A percentile compares a stretch with the other conserved stretches of the same genome.
phyloP scores from a whole-genome alignment of 1,140 invertebrate species.

The Hyposmocoma kahamanoa region DNA sequence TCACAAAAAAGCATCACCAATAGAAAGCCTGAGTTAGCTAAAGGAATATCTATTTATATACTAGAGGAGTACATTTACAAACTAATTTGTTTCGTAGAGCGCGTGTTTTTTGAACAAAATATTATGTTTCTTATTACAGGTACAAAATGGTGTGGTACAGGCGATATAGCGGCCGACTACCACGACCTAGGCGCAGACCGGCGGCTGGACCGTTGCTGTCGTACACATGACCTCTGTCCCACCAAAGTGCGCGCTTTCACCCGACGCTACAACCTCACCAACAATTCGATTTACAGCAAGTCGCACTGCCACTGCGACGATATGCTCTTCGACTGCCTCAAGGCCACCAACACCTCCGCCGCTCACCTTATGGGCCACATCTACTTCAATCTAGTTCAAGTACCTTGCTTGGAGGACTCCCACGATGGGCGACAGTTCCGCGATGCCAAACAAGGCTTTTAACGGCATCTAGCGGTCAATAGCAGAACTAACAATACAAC shows the following conservation, averaged over 20 bases:
- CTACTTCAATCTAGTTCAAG: constrained; percentile 89
- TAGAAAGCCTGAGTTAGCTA: too few relatives aligned
- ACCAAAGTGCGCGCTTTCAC: constrained; percentile 84
- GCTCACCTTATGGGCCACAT: constrained; percentile 88
- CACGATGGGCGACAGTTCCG: constrained; percentile 57
- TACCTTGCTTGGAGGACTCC: constrained; percentile 82
- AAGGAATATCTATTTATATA: too few relatives aligned
- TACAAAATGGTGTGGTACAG: constrained; percentile 92
- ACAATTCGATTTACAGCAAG: constrained; percentile 90
- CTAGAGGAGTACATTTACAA: too few relatives aligned
- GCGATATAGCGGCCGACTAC: constrained; percentile 87
- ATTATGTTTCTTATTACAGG: constrained; percentile 76
- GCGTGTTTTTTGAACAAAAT: too few relatives aligned
- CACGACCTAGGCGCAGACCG: constrained; percentile 84
- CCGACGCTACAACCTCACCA: constrained; percentile 85
- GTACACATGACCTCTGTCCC: constrained; percentile 86
- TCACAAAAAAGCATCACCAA: too few relatives aligned
- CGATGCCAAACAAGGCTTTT: constrained; percentile 67
- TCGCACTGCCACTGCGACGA: constrained; percentile 91
- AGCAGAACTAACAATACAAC: constrained; percentile 28
- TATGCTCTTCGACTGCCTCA: constrained; percentile 87
- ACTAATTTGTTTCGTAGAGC: too few relatives aligned
- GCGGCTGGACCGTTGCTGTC: constrained; percentile 86
- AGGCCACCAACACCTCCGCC: constrained; percentile 78
- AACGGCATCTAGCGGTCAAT: constrained; percentile 39